These are phyloP conservation scores for Amorpha juglandis DNA, from an alignment of 2,888 invertebrate genomes.

Conservation along the genomic window DNA sequence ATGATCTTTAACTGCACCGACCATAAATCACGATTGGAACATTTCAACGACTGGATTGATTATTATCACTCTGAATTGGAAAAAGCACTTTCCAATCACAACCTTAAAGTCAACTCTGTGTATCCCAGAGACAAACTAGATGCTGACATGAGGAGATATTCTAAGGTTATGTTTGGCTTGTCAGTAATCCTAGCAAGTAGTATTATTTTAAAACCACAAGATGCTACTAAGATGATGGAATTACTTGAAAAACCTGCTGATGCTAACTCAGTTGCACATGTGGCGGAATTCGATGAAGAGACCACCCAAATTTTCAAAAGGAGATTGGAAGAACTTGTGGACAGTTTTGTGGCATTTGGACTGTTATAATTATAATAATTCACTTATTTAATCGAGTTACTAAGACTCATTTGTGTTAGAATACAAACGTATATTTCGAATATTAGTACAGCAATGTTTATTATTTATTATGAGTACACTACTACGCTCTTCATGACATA, in stretches of 20 bases:
- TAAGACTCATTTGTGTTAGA: no score
- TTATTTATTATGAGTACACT: no score
- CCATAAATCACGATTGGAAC: constrained; percentile 40
- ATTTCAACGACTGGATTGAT: constrained; percentile 48
- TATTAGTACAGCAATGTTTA: no score
- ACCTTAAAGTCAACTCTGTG: constrained; percentile 41
- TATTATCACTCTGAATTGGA: constrained; percentile 45
- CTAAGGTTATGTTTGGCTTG: constrained; percentile 35
- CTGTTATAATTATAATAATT: no score
- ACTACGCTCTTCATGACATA: no score
- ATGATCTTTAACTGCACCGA: constrained; percentile 51
- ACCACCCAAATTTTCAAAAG: not conserved
- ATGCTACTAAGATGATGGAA: not conserved
- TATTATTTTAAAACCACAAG: not conserved
- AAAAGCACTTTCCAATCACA: constrained; percentile 40
- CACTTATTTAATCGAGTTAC: no score
- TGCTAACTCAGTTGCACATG: not conserved
- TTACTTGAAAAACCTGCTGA: not conserved
- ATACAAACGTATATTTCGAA: no score
- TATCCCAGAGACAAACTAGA: no score
- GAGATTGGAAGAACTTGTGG: not conserved
- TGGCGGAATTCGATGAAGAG: not conserved
- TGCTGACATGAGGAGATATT: constrained; percentile 46
- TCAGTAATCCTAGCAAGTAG: constrained; percentile 31
- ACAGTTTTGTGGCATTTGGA: not conserved